These are phyloP conservation scores for Synaphobranchus kaupii DNA, from an alignment of 2,797 vertebrate genomes.

Conservation along the genomic window DNA sequence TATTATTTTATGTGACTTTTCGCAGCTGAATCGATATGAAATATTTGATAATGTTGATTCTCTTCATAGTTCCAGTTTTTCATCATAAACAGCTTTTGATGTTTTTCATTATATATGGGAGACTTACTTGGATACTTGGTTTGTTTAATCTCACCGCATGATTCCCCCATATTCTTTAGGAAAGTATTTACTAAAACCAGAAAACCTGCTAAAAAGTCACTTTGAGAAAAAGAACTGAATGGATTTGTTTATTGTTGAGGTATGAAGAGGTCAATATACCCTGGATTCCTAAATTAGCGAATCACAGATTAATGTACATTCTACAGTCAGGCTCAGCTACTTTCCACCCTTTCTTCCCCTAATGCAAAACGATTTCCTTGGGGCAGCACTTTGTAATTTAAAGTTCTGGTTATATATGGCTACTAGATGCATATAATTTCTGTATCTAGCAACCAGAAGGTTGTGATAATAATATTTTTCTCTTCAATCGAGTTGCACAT, in stretches of 20 bases:
- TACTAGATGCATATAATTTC: neutral
- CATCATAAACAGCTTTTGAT: too few relatives aligned
- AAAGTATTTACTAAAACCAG: slow-evolving; percentile 2
- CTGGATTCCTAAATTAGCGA: neutral
- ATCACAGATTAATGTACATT: neutral
- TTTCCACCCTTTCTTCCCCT: neutral
- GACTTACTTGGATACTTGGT: too few relatives aligned
- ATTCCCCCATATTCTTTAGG: neutral
- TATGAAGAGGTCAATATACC: neutral
- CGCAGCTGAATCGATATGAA: too few relatives aligned
- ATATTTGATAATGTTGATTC: too few relatives aligned
- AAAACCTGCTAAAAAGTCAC: neutral
- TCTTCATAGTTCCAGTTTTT: too few relatives aligned
- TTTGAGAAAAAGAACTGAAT: neutral
- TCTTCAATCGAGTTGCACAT: neutral
- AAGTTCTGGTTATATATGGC: neutral
- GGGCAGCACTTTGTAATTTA: neutral
- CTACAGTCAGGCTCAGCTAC: neutral
- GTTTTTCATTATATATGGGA: too few relatives aligned
- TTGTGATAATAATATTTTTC: neutral
- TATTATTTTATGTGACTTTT: neutral
- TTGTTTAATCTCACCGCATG: neutral
- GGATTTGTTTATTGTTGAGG: neutral
- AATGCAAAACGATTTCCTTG: neutral
- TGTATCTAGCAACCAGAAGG: neutral